These are phyloP conservation scores for Rhynchomys soricoides DNA, from an alignment of 2,113 vertebrate genomes.

Conservation along the genomic window DNA sequence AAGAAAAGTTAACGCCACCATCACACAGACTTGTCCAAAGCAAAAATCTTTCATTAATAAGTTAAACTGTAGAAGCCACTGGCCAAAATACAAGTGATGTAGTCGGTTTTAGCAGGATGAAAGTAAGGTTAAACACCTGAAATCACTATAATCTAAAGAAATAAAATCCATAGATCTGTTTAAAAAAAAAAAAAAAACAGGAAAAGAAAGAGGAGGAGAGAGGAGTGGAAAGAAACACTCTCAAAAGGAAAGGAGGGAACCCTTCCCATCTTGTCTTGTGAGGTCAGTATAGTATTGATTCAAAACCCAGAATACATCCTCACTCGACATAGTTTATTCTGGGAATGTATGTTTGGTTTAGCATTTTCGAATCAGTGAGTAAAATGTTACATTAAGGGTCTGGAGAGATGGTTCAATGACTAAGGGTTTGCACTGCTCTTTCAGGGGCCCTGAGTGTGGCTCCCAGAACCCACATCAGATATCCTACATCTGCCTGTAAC, in stretches of 20 bases:
- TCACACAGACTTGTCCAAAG: background rate
- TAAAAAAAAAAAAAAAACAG: background rate
- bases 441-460: background rate
- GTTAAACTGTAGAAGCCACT: background rate
- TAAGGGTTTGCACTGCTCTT: background rate
- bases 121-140: background rate
- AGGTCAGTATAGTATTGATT: background rate
- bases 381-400: background rate
- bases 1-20: background rate
- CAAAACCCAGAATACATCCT: background rate
- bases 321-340: background rate
- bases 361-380: constrained; percentile 24
- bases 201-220: background rate
- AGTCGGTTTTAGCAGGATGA: background rate
- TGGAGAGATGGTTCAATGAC: background rate
- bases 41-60: background rate
- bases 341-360: background rate
- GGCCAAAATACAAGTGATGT: background rate
- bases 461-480: background rate
- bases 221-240: background rate
- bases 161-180: background rate
- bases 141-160: background rate
- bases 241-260: background rate
- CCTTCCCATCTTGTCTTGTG: background rate
- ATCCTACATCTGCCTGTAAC: background rate